Conservation (phyloP, 2,113 vertebrate species). For the Equus quagga region DNA sequence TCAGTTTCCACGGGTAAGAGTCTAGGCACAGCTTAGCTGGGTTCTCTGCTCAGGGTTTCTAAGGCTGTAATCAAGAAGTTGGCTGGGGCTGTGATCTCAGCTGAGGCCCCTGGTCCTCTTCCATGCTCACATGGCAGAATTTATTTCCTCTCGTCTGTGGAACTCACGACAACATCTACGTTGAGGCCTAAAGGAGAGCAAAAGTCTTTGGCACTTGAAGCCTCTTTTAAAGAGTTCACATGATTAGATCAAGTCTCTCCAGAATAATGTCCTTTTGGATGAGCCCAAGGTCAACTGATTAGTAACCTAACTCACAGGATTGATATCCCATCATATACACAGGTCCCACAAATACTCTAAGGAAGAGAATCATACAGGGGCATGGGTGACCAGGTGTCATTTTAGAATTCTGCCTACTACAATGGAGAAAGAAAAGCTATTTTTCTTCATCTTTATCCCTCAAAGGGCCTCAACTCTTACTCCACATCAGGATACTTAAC, state of each 20-base stretch:
- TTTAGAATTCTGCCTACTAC: not conserved
- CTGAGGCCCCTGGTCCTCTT: not conserved
- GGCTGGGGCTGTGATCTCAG: not conserved
- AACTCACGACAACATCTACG: not conserved
- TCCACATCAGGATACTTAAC: not conserved
- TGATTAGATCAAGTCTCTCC: not conserved
- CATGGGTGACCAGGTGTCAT: not conserved
- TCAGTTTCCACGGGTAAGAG: not conserved
- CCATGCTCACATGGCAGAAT: not conserved
- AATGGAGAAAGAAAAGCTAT: not conserved
- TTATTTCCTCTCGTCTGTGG: not conserved
- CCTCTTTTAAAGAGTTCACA: not conserved
- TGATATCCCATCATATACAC: not conserved
- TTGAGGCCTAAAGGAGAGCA: not conserved
- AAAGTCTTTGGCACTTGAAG: not conserved
- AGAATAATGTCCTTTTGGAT: not conserved
- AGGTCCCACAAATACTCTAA: not conserved
- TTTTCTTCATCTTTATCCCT: not conserved
- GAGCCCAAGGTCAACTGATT: not conserved
- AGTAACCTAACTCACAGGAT: not conserved
- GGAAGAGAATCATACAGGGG: not conserved
- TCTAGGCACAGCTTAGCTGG: not conserved
- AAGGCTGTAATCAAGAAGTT: no score
- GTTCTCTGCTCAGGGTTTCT: not conserved
- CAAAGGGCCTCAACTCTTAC: not conserved